These are phyloP conservation scores for Papilio polyxenes DNA, from an alignment of 1,140 invertebrate genomes.

Conservation along the genomic window DNA sequence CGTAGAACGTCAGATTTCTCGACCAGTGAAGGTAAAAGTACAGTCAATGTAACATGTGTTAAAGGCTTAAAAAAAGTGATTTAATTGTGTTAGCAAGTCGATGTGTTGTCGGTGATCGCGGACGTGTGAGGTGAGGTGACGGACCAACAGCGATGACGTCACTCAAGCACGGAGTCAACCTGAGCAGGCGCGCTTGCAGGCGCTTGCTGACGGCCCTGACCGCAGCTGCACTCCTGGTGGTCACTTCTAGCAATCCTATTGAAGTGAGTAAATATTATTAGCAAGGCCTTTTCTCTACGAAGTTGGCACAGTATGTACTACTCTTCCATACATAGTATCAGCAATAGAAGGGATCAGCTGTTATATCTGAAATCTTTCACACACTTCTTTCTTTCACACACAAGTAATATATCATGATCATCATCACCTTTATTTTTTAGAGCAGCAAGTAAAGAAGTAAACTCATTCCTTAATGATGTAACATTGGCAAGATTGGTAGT, in stretches of 20 bases:
- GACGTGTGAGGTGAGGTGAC: constrained; percentile 49
- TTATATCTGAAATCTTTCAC: too few relatives aligned
- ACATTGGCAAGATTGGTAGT: not conserved
- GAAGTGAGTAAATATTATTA: constrained; percentile 59
- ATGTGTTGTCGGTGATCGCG: constrained; percentile 69
- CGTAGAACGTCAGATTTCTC: not conserved
- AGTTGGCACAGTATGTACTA: too few relatives aligned
- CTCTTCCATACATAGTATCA: not conserved
- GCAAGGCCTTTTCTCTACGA: too few relatives aligned
- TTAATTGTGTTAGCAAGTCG: constrained; percentile 7
- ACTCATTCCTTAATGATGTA: not conserved
- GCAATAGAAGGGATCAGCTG: too few relatives aligned
- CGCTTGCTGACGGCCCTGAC: constrained; percentile 53
- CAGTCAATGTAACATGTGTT: not conserved
- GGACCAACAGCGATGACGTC: constrained; percentile 72
- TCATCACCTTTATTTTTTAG: too few relatives aligned
- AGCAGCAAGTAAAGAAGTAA: too few relatives aligned
- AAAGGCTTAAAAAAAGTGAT: not conserved
- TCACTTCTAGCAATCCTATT: constrained; percentile 57
- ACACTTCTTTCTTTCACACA: too few relatives aligned
- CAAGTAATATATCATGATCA: too few relatives aligned
- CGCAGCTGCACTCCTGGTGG: constrained; percentile 53
- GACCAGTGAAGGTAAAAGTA: not conserved
- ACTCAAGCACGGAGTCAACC: constrained; percentile 81
- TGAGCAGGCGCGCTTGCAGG: constrained; percentile 82